Conservation (phyloP, 2,113 vertebrate genomes). For the Condylura cristata region DNA sequence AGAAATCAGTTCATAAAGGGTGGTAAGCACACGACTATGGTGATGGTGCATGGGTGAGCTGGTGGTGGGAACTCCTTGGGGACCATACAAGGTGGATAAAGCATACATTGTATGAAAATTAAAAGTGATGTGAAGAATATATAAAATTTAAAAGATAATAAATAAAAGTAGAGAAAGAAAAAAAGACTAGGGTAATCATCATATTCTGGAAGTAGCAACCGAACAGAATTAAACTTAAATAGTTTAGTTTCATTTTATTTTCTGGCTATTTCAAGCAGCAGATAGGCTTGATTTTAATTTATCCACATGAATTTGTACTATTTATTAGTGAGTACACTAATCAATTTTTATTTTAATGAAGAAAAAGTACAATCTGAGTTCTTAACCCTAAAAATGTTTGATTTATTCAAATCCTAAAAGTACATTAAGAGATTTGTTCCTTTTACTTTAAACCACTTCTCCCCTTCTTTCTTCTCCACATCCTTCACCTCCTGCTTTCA, state of each 20-base stretch:
- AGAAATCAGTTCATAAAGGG: too few relatives aligned
- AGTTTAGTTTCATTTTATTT: background rate
- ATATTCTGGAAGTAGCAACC: background rate
- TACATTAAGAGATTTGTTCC: background rate
- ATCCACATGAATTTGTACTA: background rate
- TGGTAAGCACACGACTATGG: too few relatives aligned
- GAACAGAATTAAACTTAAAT: background rate
- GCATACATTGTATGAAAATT: too few relatives aligned
- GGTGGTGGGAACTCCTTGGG: too few relatives aligned
- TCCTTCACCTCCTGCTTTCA: background rate
- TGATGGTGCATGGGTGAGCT: too few relatives aligned
- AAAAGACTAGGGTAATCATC: background rate
- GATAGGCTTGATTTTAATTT: background rate
- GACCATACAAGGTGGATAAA: too few relatives aligned
- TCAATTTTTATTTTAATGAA: background rate
- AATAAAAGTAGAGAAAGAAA: too few relatives aligned
- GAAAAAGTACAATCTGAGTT: background rate
- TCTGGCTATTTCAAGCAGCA: background rate
- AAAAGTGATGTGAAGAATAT: too few relatives aligned
- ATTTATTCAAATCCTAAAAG: background rate
- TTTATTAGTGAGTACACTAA: too few relatives aligned
- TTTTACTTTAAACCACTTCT: background rate
- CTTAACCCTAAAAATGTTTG: too few relatives aligned
- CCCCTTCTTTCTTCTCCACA: accelerated
- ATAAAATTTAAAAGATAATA: too few relatives aligned